phyloP scores from a whole-genome alignment of 2,113 vertebrate genomes.

The Syrrhaptes paradoxus region DNA sequence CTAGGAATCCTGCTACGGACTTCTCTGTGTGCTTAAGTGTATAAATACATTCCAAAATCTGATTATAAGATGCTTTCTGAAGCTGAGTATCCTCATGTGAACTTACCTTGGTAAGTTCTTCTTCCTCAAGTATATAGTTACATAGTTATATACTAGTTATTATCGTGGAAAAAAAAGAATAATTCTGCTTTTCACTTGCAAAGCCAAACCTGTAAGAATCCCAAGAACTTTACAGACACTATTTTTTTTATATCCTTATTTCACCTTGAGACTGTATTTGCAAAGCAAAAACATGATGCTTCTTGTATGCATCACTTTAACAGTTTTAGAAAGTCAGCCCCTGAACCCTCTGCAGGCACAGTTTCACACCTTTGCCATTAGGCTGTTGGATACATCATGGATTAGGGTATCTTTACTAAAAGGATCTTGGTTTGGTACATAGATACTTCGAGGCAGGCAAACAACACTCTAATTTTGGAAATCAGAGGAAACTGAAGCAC shows the following conservation, averaged over 20 bases:
- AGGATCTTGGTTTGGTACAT: not conserved
- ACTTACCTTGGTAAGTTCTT: not conserved
- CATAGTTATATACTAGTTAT: not conserved
- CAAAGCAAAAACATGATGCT: not conserved
- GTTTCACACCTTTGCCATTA: conserved; percentile 28
- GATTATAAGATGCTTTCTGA: not conserved
- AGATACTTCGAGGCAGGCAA: not conserved
- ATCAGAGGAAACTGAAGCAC: not conserved
- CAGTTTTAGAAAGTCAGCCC: conserved; percentile 14
- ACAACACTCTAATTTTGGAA: not conserved
- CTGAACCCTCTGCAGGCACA: conserved; percentile 9
- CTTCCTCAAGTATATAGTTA: not conserved
- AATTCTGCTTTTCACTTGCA: not conserved
- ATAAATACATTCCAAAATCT: not conserved
- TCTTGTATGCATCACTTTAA: not conserved
- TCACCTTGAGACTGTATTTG: not conserved
- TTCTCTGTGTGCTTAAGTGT: not conserved
- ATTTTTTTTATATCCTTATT: not conserved
- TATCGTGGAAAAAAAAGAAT: not conserved
- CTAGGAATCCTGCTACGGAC: not conserved
- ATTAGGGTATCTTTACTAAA: not conserved
- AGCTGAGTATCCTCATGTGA: not conserved
- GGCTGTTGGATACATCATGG: not conserved
- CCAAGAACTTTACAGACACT: not conserved
- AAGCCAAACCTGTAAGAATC: not conserved